phyloP scores from a whole-genome alignment of 2,888 invertebrate genomes.

The Cephus spinipes region DNA sequence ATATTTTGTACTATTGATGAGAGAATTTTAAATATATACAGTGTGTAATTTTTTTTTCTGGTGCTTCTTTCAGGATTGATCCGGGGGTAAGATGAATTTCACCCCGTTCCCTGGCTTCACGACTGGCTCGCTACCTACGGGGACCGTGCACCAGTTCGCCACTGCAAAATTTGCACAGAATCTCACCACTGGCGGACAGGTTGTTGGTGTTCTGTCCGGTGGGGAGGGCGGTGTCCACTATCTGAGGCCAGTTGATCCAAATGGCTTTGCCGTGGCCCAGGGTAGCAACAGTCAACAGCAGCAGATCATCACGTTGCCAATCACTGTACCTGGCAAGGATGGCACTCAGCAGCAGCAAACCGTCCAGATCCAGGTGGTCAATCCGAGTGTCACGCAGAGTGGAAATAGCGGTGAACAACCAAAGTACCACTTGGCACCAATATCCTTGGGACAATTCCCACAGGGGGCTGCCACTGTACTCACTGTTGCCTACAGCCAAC shows the following conservation, averaged over 20 bases:
- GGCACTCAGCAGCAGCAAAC: constrained; percentile 79
- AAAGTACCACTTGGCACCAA: constrained; percentile 80
- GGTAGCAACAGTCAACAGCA: constrained; percentile 68
- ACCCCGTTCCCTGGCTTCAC: constrained; percentile 77
- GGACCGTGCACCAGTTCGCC: constrained; percentile 72
- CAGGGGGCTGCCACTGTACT: constrained; percentile 79
- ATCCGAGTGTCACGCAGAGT: constrained; percentile 70
- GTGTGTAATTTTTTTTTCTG: constrained; percentile 14
- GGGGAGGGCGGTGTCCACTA: constrained; percentile 83
- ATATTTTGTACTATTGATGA: background rate
- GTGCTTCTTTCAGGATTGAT: constrained; percentile 26
- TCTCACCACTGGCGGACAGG: constrained; percentile 76
- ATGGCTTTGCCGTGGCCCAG: constrained; percentile 63
- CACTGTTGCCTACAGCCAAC: constrained; percentile 79
- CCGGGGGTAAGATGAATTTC: constrained; percentile 77
- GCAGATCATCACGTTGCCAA: constrained; percentile 82
- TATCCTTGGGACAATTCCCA: constrained; percentile 81
- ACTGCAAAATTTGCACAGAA: constrained; percentile 80
- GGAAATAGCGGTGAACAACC: constrained; percentile 71
- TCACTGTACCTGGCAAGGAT: constrained; percentile 79
- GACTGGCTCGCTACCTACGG: constrained; percentile 73
- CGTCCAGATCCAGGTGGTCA: constrained; percentile 82
- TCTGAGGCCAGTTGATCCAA: constrained; percentile 74
- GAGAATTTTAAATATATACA: constrained; percentile 40
- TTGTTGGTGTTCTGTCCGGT: constrained; percentile 77